Evolutionary conservation across 2,797 vertebrate species (phyloP).

Genomic region (Oreochromis mossambicus): DNA sequence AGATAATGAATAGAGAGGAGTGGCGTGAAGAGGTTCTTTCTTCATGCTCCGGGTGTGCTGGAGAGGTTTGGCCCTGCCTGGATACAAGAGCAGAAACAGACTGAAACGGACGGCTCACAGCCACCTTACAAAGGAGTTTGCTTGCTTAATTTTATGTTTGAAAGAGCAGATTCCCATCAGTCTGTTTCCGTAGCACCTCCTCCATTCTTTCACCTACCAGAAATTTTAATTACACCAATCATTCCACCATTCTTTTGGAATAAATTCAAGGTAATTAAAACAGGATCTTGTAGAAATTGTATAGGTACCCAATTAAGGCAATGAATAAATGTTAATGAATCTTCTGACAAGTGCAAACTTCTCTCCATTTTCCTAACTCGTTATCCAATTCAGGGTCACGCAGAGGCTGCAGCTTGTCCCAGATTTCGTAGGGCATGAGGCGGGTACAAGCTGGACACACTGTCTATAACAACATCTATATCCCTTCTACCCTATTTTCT

Average conservation of each 20-base stretch:
- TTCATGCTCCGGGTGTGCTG: slow-evolving; percentile 13
- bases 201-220: not conserved
- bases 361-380: not conserved
- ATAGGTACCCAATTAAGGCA: not conserved
- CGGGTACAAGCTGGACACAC: not conserved
- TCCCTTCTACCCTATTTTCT: fast-evolving
- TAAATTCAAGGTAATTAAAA: not conserved
- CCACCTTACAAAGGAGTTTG: not conserved
- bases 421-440: not conserved
- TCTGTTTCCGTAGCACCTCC: not conserved
- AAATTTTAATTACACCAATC: not conserved
- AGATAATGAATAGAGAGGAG: slow-evolving; percentile 49
- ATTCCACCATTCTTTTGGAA: not conserved
- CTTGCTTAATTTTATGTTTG: not conserved
- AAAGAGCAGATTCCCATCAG: not conserved
- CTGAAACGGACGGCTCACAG: not conserved
- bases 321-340: not conserved
- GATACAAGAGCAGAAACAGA: slow-evolving; percentile 1
- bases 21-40: slow-evolving; percentile 41
- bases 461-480: not conserved
- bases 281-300: not conserved
- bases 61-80: slow-evolving; percentile 21
- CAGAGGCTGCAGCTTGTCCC: not conserved
- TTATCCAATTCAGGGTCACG: not conserved
- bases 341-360: not conserved